Conservation (phyloP, 1,140 invertebrate genomes). For the Colletes latitarsis region DNA sequence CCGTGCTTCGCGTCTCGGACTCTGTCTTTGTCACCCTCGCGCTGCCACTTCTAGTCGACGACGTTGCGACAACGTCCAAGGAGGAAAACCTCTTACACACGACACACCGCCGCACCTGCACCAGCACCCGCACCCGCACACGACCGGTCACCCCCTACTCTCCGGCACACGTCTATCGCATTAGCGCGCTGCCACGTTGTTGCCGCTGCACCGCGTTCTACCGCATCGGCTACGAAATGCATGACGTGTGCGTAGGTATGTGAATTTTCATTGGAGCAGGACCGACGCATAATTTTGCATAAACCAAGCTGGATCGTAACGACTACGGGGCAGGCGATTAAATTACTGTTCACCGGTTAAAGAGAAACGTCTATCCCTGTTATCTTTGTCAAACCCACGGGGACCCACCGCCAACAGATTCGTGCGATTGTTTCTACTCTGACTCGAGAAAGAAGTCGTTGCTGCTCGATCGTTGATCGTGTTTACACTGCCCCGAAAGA, state of each 20-base stretch:
- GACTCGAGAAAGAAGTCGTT: constrained; percentile 29
- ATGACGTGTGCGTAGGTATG: constrained; percentile 55
- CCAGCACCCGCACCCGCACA: background rate
- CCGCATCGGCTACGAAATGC: constrained; percentile 57
- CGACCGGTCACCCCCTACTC: constrained; percentile 35
- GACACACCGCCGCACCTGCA: constrained; percentile 29
- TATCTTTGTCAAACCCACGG: background rate
- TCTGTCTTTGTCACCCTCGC: constrained; percentile 25
- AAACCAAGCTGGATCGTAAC: constrained; percentile 47
- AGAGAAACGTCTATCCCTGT: constrained; percentile 24
- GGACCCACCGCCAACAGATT: background rate
- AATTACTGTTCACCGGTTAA: constrained; percentile 24
- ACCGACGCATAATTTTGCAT: constrained; percentile 52
- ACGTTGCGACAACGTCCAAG: constrained; percentile 60
- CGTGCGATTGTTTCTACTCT: background rate
- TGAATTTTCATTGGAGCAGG: constrained; percentile 49
- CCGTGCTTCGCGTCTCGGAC: constrained; percentile 5
- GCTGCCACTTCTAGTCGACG: constrained; percentile 63
- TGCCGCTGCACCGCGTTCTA: constrained; percentile 52
- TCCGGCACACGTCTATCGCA: constrained; percentile 62
- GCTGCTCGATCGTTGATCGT: constrained; percentile 60
- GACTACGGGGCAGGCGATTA: constrained; percentile 45
- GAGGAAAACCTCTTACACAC: constrained; percentile 62
- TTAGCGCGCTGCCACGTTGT: constrained; percentile 65
- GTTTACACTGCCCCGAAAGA: constrained; percentile 71